These are phyloP conservation scores for Heliornis fulica DNA, from an alignment of 2,113 vertebrate species.

Conservation along the genomic window DNA sequence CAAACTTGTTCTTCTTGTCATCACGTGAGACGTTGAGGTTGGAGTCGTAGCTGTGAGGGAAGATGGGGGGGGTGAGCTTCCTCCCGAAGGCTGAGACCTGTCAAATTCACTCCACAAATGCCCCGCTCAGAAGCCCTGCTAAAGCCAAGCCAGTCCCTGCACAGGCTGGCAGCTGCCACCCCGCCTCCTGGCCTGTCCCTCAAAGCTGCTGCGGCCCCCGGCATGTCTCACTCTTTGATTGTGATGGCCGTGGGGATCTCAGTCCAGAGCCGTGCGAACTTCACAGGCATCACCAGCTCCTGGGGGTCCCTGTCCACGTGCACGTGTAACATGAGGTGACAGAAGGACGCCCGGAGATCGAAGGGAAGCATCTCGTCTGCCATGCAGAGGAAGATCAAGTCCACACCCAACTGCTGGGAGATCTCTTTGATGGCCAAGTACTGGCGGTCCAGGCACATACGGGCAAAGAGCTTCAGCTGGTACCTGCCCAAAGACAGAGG, in stretches of 20 bases:
- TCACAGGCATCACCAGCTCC: conserved; percentile 93
- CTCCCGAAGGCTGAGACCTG: neutral
- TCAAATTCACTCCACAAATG: neutral
- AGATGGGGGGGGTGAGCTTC: neutral
- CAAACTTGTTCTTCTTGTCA: conserved; percentile 97
- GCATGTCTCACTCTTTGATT: conserved; percentile 89
- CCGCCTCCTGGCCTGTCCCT: neutral
- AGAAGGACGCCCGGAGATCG: conserved; percentile 95
- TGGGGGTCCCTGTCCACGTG: conserved; percentile 97
- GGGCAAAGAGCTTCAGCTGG: conserved; percentile 96
- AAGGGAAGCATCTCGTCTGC: conserved; percentile 94
- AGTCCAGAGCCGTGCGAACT: conserved; percentile 95
- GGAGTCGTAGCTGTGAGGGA: conserved; percentile 87
- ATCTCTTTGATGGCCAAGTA: conserved; percentile 97
- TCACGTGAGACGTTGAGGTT: conserved; percentile 91
- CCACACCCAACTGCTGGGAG: conserved; percentile 94
- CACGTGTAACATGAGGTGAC: conserved; percentile 95
- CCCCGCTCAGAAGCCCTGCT: neutral
- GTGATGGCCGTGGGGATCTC: conserved; percentile 95
- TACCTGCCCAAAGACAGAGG: conserved; percentile 74
- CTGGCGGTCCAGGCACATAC: conserved; percentile 97
- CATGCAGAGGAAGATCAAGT: conserved; percentile 98
- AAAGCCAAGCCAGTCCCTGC: neutral
- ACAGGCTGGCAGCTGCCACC: neutral
- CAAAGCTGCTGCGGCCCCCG: fast-evolving